Conservation (phyloP, 2,888 invertebrate genomes). For the Diachrysia chrysitis region DNA sequence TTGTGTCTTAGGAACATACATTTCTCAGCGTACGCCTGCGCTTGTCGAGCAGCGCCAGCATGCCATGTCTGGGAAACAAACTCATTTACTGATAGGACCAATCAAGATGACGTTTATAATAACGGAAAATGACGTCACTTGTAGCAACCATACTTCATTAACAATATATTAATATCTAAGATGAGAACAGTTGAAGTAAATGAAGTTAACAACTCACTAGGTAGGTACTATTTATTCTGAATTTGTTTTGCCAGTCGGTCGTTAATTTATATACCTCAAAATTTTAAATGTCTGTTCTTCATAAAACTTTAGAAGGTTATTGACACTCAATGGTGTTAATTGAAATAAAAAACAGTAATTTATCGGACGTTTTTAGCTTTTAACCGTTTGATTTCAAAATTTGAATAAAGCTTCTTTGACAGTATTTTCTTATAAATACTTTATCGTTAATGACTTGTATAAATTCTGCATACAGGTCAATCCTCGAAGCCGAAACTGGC, state of each 20-base stretch:
- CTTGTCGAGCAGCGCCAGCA: slow-evolving; percentile 91
- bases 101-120: slow-evolving; percentile 2
- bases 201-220: neutral
- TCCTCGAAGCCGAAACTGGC: no score
- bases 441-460: no score
- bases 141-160: neutral
- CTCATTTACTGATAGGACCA: slow-evolving; percentile 3
- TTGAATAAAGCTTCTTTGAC: no score
- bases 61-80: slow-evolving; percentile 91
- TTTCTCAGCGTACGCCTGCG: slow-evolving; percentile 93
- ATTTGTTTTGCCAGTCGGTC: neutral
- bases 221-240: neutral
- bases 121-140: neutral
- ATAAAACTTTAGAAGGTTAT: neutral
- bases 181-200: neutral
- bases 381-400: neutral
- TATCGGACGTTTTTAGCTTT: neutral
- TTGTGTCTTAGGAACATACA: slow-evolving; percentile 93
- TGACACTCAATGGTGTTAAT: neutral
- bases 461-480: no score
- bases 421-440: no score
- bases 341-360: neutral
- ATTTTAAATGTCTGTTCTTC: no score
- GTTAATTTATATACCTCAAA: neutral
- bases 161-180: neutral